Conservation (phyloP, 1,140 invertebrate genomes). For the Luehdorfia chinensis region DNA sequence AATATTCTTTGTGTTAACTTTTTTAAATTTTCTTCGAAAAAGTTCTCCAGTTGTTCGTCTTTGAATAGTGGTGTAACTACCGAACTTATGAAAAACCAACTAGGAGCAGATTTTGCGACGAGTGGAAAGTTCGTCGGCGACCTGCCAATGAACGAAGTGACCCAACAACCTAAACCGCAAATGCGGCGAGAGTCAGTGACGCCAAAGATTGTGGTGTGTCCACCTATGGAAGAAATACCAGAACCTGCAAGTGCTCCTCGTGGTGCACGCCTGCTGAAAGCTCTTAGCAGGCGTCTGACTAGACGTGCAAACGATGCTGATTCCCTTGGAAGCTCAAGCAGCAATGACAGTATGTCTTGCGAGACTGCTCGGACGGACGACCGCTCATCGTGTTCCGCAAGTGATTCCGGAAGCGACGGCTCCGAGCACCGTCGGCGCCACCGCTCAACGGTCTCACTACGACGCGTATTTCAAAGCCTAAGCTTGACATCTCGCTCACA, state of each 20-base stretch:
- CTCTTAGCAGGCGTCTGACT: conserved; percentile 78
- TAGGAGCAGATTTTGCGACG: conserved; percentile 47
- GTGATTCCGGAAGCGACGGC: conserved; percentile 79
- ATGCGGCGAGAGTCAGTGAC: conserved; percentile 48
- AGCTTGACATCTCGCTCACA: conserved; percentile 80
- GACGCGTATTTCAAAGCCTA: conserved; percentile 83
- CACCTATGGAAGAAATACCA: conserved; percentile 63
- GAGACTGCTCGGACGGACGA: conserved; percentile 57
- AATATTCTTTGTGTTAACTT: conserved; percentile 20
- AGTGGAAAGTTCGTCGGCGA: conserved; percentile 53
- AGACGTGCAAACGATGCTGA: conserved; percentile 76
- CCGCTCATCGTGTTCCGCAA: conserved; percentile 77
- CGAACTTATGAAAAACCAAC: conserved; percentile 65
- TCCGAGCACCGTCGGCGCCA: conserved; percentile 77
- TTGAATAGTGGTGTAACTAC: conserved; percentile 29
- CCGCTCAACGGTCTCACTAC: conserved; percentile 82
- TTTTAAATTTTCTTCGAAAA: conserved; percentile 18
- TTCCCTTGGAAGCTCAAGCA: conserved; percentile 78
- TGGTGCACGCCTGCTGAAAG: conserved; percentile 79
- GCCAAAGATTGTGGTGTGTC: conserved; percentile 71
- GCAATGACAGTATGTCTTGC: conserved; percentile 71
- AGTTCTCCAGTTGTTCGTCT: conserved; percentile 21
- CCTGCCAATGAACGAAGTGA: conserved; percentile 40
- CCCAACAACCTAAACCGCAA: conserved; percentile 40
- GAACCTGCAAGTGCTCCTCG: conserved; percentile 64